These are phyloP conservation scores for Alsophila aescularia DNA, from an alignment of 2,888 invertebrate genomes.

Conservation along the genomic window DNA sequence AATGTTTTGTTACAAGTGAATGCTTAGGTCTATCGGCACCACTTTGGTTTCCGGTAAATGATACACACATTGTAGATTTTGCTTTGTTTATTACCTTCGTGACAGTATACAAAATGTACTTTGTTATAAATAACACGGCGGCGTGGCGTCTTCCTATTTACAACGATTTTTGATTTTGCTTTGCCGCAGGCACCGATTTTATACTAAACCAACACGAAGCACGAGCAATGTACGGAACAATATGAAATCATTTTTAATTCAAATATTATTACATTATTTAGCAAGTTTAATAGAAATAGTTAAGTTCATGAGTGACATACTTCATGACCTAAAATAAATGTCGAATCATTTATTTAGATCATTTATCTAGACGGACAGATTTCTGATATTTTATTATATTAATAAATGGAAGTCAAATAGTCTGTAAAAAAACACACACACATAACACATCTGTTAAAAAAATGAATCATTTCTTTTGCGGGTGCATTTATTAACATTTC, in stretches of 20 bases:
- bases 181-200: not conserved
- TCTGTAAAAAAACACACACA: no score
- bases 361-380: not conserved
- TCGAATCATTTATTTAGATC: not conserved
- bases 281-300: not conserved
- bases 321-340: not conserved
- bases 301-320: not conserved
- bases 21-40: no score
- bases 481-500: no score
- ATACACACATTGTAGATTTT: conserved; percentile 8
- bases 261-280: no score
- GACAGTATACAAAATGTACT: conserved; percentile 3
- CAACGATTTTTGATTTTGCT: conserved; percentile 10
- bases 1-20: no score
- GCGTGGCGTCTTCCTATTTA: conserved; percentile 4
- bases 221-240: not conserved
- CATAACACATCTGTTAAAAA: no score
- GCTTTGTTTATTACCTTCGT: conserved; percentile 21
- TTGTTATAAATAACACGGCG: conserved; percentile 1
- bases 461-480: no score
- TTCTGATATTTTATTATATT: no score
- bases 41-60: conserved; percentile 3
- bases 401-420: no score
- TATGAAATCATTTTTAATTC: not conserved
- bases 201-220: not conserved